Evolutionary conservation across 1,140 invertebrate species (phyloP), one percentile per base, ranked within the genome.

Genomic region (Leptoteleia sp.): DNA sequence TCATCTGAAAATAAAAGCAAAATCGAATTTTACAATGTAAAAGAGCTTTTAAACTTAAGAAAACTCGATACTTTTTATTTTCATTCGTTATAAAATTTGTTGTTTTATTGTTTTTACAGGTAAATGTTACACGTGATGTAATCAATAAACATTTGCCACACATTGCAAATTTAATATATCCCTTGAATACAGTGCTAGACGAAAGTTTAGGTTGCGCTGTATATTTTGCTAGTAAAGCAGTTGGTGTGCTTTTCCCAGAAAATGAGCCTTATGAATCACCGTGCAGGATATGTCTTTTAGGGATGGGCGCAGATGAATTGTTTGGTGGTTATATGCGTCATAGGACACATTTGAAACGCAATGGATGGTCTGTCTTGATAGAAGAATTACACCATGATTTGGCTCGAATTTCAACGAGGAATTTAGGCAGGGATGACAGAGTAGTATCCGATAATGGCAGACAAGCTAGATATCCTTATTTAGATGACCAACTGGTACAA

Each of bases 301-400:
- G 98, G 17, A 96, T 96, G 91, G 98, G 98, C 9, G 97, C 98
- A 12, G 98, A 99, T 92, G 98, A 99, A 91, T 91, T 98, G 81
- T 94, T 99, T 83, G 97, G 95, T 45, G 98, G 98, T 1, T 99
- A 99, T 83, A 94, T 93, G 40, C 92, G 97, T 76, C 97, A 99
- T 83, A 91, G 96, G 75, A 94, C 92, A 67, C 92, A 92, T 35
- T 94, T 93, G 54, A 93, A 92, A 79, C 90, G 91, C 9, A 85
- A 89, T 25, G 93, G 93, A 0, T 97, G 94, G 93, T 7, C 73
- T 40, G 92, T 91, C 8, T 85, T 98, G 31, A 85, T 90, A 4
- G 86, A 92, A 31, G 95, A 97, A 86, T 87, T 99, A 4, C 85
- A 93, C 40, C 77, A 91, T 48, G 97, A 99, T 85, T 93, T 98